Conservation (phyloP, 2,888 invertebrate species). For the Dione juno region DNA sequence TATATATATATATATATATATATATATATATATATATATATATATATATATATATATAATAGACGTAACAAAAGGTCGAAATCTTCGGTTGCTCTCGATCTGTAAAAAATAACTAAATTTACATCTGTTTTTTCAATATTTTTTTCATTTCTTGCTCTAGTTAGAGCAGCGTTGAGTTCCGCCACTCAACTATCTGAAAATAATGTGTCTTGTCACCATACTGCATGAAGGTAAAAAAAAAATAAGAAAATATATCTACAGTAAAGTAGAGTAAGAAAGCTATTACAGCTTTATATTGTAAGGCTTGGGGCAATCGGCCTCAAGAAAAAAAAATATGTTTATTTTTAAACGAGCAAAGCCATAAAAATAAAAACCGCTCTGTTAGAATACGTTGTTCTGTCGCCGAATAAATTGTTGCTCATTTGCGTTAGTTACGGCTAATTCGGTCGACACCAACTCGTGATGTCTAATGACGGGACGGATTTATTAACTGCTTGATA, state of each 20-base stretch:
- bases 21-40: too few species aligned
- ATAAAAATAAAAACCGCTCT: conserved; percentile 31
- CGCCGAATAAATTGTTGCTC: conserved; percentile 52
- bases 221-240: background rate
- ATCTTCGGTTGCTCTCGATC: background rate
- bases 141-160: too few species aligned
- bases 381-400: conserved; percentile 36
- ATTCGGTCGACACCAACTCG: conserved; percentile 52
- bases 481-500: conserved; percentile 57
- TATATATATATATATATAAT: too few species aligned
- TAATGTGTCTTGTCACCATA: background rate
- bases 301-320: conserved; percentile 10
- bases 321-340: conserved; percentile 36
- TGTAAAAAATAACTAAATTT: background rate
- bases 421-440: conserved; percentile 59
- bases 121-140: too few species aligned
- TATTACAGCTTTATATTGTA: background rate
- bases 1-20: too few species aligned
- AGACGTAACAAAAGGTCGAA: background rate
- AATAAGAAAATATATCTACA: background rate
- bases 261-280: background rate
- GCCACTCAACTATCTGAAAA: background rate
- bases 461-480: conserved; percentile 59
- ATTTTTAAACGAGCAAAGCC: conserved; percentile 36
- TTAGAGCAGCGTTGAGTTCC: background rate